phyloP scores from a whole-genome alignment of 2,797 vertebrate species.

The Silurus lanzhouensis region DNA sequence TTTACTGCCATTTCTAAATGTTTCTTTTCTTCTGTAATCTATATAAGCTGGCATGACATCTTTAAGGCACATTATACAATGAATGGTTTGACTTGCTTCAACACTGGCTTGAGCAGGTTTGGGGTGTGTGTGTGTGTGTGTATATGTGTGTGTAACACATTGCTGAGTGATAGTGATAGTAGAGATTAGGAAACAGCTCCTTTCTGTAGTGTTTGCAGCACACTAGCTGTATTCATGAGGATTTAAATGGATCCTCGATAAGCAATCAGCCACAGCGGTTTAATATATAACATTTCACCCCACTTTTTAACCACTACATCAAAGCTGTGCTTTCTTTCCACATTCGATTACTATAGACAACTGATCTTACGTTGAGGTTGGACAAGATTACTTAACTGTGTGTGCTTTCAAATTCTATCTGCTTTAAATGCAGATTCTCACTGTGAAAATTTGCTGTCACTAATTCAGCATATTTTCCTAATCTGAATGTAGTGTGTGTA shows the following conservation, averaged over 20 bases:
- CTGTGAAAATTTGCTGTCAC: neutral
- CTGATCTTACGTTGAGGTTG: conserved; percentile 5
- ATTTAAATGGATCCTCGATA: conserved; percentile 32
- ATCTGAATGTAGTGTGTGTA: neutral
- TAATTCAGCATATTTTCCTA: conserved; percentile 11
- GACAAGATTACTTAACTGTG: conserved; percentile 23
- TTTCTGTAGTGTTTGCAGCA: neutral
- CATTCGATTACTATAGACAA: conserved; percentile 1
- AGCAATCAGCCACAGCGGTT: conserved; percentile 20
- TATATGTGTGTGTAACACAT: conserved; percentile 5
- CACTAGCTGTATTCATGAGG: conserved; percentile 26
- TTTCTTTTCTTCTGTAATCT: conserved; percentile 69
- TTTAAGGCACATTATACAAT: conserved; percentile 44
- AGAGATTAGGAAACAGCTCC: conserved; percentile 14
- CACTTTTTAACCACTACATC: conserved; percentile 14
- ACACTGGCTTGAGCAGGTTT: conserved; percentile 2
- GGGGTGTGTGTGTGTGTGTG: conserved; percentile 1
- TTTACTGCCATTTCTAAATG: conserved; percentile 72
- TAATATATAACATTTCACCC: conserved; percentile 22
- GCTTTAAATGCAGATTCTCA: neutral
- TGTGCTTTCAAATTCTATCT: neutral
- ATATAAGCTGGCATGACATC: conserved; percentile 52
- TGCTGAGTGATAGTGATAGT: conserved; percentile 10
- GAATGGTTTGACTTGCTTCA: conserved; percentile 15
- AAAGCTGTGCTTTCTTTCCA: neutral